Percentiles rank a stretch among this genome's conserved stretches.
Conservation (phyloP, 2,888 invertebrate species). For the Globia sparganii region DNA sequence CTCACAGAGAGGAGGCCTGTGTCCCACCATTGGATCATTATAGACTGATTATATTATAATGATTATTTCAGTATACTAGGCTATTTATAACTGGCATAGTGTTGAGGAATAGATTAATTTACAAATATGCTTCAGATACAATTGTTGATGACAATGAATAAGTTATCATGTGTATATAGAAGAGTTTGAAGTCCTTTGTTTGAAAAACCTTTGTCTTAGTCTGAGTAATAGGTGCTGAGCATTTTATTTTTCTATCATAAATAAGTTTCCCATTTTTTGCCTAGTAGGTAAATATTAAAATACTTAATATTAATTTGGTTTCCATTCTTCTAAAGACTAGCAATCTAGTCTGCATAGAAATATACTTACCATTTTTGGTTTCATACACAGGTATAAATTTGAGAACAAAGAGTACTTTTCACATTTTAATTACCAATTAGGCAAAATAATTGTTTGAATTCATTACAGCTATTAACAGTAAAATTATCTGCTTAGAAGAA, state of each 20-base stretch:
- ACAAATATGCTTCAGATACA: neutral
- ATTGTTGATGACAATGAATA: neutral
- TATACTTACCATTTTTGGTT: neutral
- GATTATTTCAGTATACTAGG: neutral
- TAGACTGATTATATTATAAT: neutral
- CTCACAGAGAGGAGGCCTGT: neutral
- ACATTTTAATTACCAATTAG: slow-evolving; percentile 37
- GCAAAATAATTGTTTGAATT: neutral
- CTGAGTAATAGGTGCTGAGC: neutral
- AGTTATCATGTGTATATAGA: neutral
- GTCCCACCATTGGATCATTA: neutral
- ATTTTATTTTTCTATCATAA: neutral
- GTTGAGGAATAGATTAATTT: neutral
- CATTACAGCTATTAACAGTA: slow-evolving; percentile 13
- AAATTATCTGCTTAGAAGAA: neutral
- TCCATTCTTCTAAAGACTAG: neutral
- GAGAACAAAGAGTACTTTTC: slow-evolving; percentile 19
- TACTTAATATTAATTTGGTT: neutral
- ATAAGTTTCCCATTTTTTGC: neutral
- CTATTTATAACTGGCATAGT: neutral
- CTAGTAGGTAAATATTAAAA: neutral
- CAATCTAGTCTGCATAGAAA: neutral
- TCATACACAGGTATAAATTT: neutral
- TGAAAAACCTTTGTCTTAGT: slow-evolving; percentile 25
- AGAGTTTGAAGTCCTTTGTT: slow-evolving; percentile 7